Evolutionary conservation across 2,113 vertebrate species (phyloP), one percentile per base, ranked within the genome.

Genomic region (Bambusicola thoracicus): DNA sequence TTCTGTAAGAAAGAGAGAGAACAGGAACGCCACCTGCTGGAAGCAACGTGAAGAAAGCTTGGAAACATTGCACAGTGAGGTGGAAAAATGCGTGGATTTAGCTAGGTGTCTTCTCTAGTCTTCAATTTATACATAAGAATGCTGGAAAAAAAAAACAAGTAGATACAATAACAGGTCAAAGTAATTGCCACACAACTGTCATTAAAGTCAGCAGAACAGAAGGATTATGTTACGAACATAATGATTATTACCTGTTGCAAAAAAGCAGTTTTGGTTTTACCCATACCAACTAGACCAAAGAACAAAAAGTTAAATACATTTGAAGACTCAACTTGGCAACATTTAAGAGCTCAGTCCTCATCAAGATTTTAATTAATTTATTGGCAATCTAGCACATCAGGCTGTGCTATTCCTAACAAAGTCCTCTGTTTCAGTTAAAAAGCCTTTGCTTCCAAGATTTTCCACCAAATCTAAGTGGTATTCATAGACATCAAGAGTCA

Each of bases 1-100:
- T 30, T 21, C 6, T 16, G 16, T 10, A 12, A 8, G 6, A 8
- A 2, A 2, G 18, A 18, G 43, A 1, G 4, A 10, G 69, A 82
- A 55, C 34, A 29, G 14, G 78, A 73, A n/a, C 15, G 84, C 93
- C 96, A 79, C 27, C 92, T 94, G 69, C 72, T 91, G 97, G 97
- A 46, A 77, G 8, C 2, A 32, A 8, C 1, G 2, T 2, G 7
- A 34, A n/a, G 13, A 66, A 72, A 32, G 22, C 0, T 3, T 3
- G n/a, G 11, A 18, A 9, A 22, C 32, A 49, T 15, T 25, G 27
- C 4, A 5, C 36, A 38, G 29, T 19, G 30, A 73, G 69, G 40
- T 8, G 3, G 43, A 7, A 56, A 49, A 0, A 4, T 14, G 5
- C 1, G 0, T 10, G 3, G 20, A 85, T 53, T 44, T 32, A 15